Percentiles rank a stretch among this genome's conserved stretches.
Evolutionary conservation across 1,140 invertebrate species (phyloP).

Genomic region (Drosophila nigromelanica): DNA sequence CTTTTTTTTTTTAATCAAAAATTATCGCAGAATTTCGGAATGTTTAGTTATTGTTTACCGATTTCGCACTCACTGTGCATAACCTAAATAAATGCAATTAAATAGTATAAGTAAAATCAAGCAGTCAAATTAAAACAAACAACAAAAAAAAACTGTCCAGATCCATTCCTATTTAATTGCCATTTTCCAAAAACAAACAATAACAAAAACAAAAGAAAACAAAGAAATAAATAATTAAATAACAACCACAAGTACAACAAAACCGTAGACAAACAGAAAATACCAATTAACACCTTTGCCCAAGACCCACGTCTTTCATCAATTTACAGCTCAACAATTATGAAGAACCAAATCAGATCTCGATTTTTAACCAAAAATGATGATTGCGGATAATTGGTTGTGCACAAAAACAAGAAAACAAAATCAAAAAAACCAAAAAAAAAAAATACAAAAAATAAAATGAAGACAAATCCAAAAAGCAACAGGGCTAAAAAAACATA

Average conservation of each 20-base stretch:
- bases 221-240: background rate
- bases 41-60: background rate
- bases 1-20: background rate
- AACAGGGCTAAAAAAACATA: conserved; percentile 3
- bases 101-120: conserved; percentile 35
- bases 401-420: conserved; percentile 65
- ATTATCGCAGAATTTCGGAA: background rate
- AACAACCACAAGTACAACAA: conserved; percentile 29
- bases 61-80: conserved; percentile 47
- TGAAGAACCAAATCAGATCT: conserved; percentile 73
- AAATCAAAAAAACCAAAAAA: background rate
- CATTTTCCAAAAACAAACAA: conserved; percentile 20
- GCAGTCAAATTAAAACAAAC: conserved; percentile 22
- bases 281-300: conserved; percentile 40
- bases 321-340: conserved; percentile 56
- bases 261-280: conserved; percentile 28
- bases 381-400: conserved; percentile 84
- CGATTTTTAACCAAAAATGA: conserved; percentile 83
- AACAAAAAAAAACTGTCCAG: conserved; percentile 13
- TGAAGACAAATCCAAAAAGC: conserved; percentile 2
- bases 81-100: conserved; percentile 51
- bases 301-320: conserved; percentile 44
- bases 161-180: conserved; percentile 38
- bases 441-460: conserved; percentile 13
- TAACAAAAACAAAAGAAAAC: conserved; percentile 6